A percentile compares a stretch with the other conserved stretches of the same genome.
Conservation (phyloP, 2,888 invertebrate genomes). For the Steinernema hermaphroditum region DNA sequence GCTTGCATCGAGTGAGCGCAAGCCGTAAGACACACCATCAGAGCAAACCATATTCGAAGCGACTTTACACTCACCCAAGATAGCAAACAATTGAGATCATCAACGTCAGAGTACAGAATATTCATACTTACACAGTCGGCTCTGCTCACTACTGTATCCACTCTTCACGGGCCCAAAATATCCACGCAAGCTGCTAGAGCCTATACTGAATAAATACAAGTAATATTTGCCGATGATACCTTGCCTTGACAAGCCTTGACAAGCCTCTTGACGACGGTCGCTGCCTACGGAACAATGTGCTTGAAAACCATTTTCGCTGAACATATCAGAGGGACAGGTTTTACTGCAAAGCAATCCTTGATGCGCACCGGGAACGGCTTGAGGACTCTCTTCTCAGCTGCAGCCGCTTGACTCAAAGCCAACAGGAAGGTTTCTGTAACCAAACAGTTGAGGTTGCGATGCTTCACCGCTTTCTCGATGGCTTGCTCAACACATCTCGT, state of each 20-base stretch:
- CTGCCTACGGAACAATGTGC: slow-evolving; percentile 85
- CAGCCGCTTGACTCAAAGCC: too few species aligned
- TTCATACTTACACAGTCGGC: slow-evolving; percentile 52
- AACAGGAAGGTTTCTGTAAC: too few species aligned
- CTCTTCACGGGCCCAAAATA: slow-evolving; percentile 84
- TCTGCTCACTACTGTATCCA: slow-evolving; percentile 74
- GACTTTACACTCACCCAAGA: slow-evolving; percentile 90
- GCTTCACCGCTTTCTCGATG: too few species aligned
- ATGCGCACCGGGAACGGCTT: slow-evolving; percentile 61
- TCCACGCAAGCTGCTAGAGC: slow-evolving; percentile 70
- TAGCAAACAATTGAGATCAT: slow-evolving; percentile 88
- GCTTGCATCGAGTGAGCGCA: slow-evolving; percentile 60
- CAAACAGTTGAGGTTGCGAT: too few species aligned
- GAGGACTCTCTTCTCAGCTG: slow-evolving; percentile 45
- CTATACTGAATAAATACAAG: slow-evolving; percentile 98
- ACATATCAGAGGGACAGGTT: slow-evolving; percentile 79
- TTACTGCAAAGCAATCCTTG: slow-evolving; percentile 65
- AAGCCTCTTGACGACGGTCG: slow-evolving; percentile 83
- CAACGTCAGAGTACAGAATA: too few species aligned
- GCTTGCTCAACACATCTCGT: slow-evolving; percentile 50
- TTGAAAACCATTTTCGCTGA: slow-evolving; percentile 82
- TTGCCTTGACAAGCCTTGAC: slow-evolving; percentile 67
- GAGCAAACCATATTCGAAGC: slow-evolving; percentile 89
- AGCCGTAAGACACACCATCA: slow-evolving; percentile 62
- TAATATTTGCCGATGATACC: slow-evolving; percentile 88